These are phyloP conservation scores for Bryconaethiops microstoma DNA, from an alignment of 2,797 vertebrate genomes.

Conservation along the genomic window DNA sequence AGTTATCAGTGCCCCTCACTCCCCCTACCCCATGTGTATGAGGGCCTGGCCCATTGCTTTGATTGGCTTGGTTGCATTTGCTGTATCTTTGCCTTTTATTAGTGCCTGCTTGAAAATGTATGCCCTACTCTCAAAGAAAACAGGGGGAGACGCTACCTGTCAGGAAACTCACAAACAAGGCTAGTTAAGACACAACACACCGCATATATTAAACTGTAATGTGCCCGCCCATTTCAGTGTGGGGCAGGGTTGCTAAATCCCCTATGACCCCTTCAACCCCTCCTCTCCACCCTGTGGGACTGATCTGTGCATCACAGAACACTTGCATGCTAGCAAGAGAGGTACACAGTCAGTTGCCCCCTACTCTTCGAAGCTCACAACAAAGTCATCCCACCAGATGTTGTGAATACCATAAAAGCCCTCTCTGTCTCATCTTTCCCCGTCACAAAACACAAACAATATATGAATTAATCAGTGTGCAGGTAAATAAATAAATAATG, in stretches of 20 bases:
- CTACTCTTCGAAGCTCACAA: constrained; percentile 67
- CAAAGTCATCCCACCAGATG: constrained; percentile 81
- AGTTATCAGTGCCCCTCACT: constrained; percentile 63
- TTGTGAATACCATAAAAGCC: constrained; percentile 77
- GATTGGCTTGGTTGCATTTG: constrained; percentile 73
- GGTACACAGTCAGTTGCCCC: constrained; percentile 52
- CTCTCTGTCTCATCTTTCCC: constrained; percentile 51
- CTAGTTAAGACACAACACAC: constrained; percentile 73
- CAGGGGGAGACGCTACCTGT: constrained; percentile 79
- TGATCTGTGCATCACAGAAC: constrained; percentile 68
- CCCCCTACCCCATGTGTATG: constrained; percentile 65
- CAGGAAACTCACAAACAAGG: constrained; percentile 81
- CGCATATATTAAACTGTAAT: constrained; percentile 82
- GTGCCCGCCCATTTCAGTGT: constrained; percentile 68
- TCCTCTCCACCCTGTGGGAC: constrained; percentile 43
- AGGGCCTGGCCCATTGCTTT: constrained; percentile 71
- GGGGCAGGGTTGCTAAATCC: constrained; percentile 69
- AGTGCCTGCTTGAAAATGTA: constrained; percentile 80
- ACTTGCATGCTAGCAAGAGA: constrained; percentile 57
- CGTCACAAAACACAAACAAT: constrained; percentile 66
- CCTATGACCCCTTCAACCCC: constrained; percentile 61
- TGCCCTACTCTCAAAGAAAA: constrained; percentile 77
- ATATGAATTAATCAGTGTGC: constrained; percentile 82
- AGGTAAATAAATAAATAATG: constrained; percentile 84
- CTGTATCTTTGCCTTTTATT: constrained; percentile 76